phyloP scores from a whole-genome alignment of 1,140 invertebrate species.

The Papilio polytes region DNA sequence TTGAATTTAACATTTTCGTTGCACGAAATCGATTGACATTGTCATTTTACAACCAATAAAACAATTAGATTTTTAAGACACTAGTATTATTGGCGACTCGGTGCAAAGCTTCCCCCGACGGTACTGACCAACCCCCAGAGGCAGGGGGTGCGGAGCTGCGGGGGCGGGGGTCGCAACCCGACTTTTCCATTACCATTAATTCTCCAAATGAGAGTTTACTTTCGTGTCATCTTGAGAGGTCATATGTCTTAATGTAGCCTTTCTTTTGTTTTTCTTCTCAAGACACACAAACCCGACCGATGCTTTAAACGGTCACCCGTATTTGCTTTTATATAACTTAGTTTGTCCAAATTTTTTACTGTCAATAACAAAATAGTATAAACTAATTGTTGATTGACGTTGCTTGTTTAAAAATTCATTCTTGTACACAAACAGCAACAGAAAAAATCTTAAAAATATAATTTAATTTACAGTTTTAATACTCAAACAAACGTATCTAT shows the following conservation, averaged over 20 bases:
- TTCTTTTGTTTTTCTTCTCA: constrained; percentile 62
- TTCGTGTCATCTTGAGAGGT: constrained; percentile 68
- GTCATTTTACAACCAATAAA: neutral
- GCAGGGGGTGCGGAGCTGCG: neutral
- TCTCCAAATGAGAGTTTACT: constrained; percentile 73
- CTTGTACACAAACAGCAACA: too few species aligned
- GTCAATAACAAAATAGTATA: too few species aligned
- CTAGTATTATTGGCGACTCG: neutral
- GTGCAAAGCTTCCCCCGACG: constrained; percentile 23
- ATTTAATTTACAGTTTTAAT: too few species aligned
- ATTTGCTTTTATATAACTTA: neutral
- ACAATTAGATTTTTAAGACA: constrained; percentile 22
- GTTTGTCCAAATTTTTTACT: too few species aligned
- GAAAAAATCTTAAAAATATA: too few species aligned
- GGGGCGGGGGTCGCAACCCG: constrained; percentile 52
- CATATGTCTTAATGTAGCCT: constrained; percentile 72
- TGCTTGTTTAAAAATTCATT: neutral
- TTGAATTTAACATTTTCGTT: neutral
- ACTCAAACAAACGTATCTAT: neutral
- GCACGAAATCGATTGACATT: neutral
- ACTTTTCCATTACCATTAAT: constrained; percentile 80
- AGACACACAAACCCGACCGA: constrained; percentile 39
- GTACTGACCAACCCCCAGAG: constrained; percentile 44
- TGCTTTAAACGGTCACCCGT: constrained; percentile 19
- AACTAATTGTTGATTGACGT: too few species aligned